These are phyloP conservation scores for Halisarca cf. caerulea DNA, from an alignment of 37 sponge, comb jelly and placozoan species.

Conservation along the genomic window DNA sequence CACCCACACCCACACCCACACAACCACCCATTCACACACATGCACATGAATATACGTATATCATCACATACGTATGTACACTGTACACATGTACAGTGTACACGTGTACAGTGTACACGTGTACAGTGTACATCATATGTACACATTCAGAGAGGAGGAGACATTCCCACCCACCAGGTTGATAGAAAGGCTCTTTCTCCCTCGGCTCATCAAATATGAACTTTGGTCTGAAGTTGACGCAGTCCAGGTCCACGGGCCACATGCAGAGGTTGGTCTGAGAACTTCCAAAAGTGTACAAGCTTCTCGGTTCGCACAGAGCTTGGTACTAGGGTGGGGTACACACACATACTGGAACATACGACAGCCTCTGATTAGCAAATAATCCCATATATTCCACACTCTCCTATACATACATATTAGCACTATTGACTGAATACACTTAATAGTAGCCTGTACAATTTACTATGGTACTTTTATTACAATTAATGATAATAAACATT, in stretches of 20 bases:
- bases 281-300: conserved; percentile 11
- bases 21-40: not conserved
- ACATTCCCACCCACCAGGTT: conserved; percentile 7
- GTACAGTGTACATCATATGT: too few species aligned
- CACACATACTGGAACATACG: too few species aligned
- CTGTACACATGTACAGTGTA: too few species aligned
- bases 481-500: too few species aligned
- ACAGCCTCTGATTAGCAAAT: too few species aligned
- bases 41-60: not conserved
- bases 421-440: too few species aligned
- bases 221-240: conserved; percentile 25
- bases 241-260: conserved; percentile 73
- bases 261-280: conserved; percentile 7
- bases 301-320: conserved; percentile 66
- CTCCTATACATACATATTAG: too few species aligned
- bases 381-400: too few species aligned
- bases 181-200: conserved; percentile 57
- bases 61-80: not conserved
- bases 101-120: not conserved
- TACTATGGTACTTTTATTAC: too few species aligned
- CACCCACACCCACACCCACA: too few species aligned
- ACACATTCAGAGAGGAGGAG: too few species aligned
- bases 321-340: conserved; percentile 41
- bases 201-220: conserved; percentile 36
- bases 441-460: too few species aligned